Evolutionary conservation across 2,888 invertebrate genomes (phyloP).

Genomic region (Panorpa germanica): DNA sequence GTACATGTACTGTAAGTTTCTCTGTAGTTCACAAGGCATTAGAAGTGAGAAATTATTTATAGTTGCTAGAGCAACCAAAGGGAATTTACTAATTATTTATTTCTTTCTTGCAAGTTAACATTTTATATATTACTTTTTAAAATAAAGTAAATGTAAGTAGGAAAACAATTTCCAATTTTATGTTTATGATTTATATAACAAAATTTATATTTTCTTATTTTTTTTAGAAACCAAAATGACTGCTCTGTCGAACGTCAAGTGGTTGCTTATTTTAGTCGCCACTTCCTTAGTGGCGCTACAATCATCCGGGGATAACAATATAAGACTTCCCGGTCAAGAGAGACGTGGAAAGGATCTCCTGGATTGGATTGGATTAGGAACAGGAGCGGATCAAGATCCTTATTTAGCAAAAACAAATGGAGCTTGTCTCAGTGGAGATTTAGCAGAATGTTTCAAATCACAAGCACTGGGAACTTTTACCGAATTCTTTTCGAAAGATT

Average conservation of each 20-base stretch:
- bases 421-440: constrained; percentile 57
- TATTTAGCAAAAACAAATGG: constrained; percentile 55
- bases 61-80: too few relatives aligned
- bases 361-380: constrained; percentile 66
- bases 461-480: constrained; percentile 56
- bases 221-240: constrained; percentile 16
- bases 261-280: constrained; percentile 31
- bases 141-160: too few relatives aligned
- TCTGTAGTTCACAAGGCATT: too few relatives aligned
- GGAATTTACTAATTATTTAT: too few relatives aligned
- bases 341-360: constrained; percentile 49
- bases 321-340: constrained; percentile 30
- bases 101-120: too few relatives aligned
- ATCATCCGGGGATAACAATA: constrained; percentile 35
- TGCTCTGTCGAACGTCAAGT: constrained; percentile 27
- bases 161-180: too few relatives aligned
- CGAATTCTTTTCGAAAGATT: constrained; percentile 53
- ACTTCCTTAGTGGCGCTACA: constrained; percentile 33
- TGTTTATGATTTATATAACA: constrained; percentile 9
- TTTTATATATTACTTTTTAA: too few relatives aligned
- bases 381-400: constrained; percentile 52
- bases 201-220: constrained; percentile 7
- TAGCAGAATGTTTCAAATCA: constrained; percentile 75
- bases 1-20: too few relatives aligned
- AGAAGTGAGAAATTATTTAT: too few relatives aligned